Evolutionary conservation across 2,113 vertebrate genomes (phyloP).

Genomic region (Arothron firmamentum): DNA sequence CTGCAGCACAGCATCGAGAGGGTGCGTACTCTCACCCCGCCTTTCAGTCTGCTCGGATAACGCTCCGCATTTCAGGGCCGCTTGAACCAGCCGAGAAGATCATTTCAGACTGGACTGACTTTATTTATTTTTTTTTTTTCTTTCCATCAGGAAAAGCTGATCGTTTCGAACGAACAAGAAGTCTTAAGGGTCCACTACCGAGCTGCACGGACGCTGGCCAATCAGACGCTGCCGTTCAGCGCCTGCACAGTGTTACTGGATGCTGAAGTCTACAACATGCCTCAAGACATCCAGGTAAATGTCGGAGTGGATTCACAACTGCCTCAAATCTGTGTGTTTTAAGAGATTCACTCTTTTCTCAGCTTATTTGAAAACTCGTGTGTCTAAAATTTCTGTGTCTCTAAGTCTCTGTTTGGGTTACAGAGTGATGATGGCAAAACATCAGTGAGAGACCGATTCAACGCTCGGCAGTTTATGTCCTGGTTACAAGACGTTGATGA

Average conservation of each 20-base stretch:
- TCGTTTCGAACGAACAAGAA: constrained; percentile 98
- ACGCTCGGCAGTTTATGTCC: constrained; percentile 97
- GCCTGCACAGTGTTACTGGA: constrained; percentile 96
- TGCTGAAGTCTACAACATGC: constrained; percentile 96
- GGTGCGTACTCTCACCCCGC: constrained; percentile 63
- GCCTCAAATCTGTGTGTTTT: too few relatives aligned
- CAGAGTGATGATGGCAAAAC: constrained; percentile 94
- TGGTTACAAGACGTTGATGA: constrained; percentile 99
- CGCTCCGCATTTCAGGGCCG: too few relatives aligned
- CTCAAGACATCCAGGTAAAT: constrained; percentile 90
- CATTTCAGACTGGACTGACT: neutral
- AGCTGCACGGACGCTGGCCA: constrained; percentile 93
- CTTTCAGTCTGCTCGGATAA: too few relatives aligned
- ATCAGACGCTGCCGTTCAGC: constrained; percentile 96
- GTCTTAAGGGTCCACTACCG: constrained; percentile 95
- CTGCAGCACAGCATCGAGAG: constrained; percentile 98
- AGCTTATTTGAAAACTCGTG: too few relatives aligned
- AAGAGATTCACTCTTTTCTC: too few relatives aligned
- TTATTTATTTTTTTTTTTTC: constrained; percentile 14
- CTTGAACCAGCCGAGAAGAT: neutral
- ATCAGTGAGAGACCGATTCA: constrained; percentile 94
- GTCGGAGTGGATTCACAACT: neutral
- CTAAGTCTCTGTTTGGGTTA: constrained; percentile 17
- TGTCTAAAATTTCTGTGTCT: neutral
- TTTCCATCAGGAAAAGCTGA: constrained; percentile 87